These are phyloP conservation scores for Pocota personata DNA, from an alignment of 2,888 invertebrate species.

Conservation along the genomic window DNA sequence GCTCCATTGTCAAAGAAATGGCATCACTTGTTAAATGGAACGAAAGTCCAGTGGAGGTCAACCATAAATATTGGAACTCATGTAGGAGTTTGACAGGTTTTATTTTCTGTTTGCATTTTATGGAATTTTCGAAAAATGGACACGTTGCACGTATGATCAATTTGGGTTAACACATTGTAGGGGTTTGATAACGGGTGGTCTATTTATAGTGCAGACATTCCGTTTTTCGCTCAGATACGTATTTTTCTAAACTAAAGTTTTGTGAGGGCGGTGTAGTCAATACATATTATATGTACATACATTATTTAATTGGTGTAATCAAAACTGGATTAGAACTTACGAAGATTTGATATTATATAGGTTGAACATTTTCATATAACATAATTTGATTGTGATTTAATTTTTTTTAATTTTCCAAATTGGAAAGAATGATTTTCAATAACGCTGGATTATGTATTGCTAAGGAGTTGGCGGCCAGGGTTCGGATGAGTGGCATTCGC, in stretches of 20 bases:
- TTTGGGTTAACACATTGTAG: neutral
- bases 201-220: neutral
- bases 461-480: conserved; percentile 31
- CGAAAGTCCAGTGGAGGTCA: neutral
- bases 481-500: conserved; percentile 29
- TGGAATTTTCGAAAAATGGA: conserved; percentile 24
- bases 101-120: neutral
- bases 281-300: too few species aligned
- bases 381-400: too few species aligned
- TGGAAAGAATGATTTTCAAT: conserved; percentile 24
- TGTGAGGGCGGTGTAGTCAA: neutral
- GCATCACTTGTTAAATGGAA: neutral
- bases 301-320: too few species aligned
- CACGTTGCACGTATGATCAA: conserved; percentile 5
- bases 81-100: conserved; percentile 18
- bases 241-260: neutral
- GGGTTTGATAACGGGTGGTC: neutral
- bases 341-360: neutral
- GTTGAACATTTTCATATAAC: too few species aligned
- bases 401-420: neutral
- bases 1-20: too few species aligned
- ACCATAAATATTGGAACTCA: conserved; percentile 2
- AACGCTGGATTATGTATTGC: conserved; percentile 32
- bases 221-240: neutral
- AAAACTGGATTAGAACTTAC: too few species aligned